These are phyloP conservation scores for Drosophila sp. DNA, from an alignment of 1,140 invertebrate species.

Conservation along the genomic window DNA sequence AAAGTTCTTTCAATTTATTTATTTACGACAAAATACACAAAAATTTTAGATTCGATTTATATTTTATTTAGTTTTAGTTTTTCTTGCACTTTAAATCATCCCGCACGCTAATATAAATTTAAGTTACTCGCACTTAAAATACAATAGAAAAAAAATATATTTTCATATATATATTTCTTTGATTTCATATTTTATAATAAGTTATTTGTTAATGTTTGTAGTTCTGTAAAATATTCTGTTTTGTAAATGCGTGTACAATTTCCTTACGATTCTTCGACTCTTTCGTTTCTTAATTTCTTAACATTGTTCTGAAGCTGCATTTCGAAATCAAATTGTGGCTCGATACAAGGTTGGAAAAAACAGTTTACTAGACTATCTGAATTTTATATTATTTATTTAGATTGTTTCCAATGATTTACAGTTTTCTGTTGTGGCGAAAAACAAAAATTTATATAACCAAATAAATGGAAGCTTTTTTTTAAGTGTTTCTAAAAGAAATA, in stretches of 20 bases:
- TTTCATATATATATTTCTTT: constrained; percentile 28
- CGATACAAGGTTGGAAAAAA: constrained; percentile 1
- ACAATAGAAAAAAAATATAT: constrained; percentile 68
- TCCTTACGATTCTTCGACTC: neutral
- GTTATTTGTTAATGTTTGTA: constrained; percentile 21
- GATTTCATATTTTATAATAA: constrained; percentile 30
- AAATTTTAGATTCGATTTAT: constrained; percentile 77
- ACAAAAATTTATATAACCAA: no score
- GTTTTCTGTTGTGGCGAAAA: no score
- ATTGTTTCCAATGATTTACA: no score
- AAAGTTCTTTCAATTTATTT: constrained; percentile 65
- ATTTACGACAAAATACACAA: constrained; percentile 82
- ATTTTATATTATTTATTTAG: neutral
- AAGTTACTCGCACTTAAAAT: constrained; percentile 68
- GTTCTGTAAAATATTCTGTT: constrained; percentile 15
- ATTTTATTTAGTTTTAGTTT: constrained; percentile 58
- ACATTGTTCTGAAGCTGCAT: constrained; percentile 2
- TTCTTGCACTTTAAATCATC: constrained; percentile 48
- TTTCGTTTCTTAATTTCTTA: neutral
- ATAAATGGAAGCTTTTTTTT: no score
- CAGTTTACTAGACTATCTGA: no score
- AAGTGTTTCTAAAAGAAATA: no score
- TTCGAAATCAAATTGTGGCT: neutral
- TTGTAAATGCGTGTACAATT: constrained; percentile 12
- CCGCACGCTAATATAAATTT: constrained; percentile 54